phyloP scores from a whole-genome alignment of 2,797 vertebrate species.

The Parauchenoglanis ngamensis region DNA sequence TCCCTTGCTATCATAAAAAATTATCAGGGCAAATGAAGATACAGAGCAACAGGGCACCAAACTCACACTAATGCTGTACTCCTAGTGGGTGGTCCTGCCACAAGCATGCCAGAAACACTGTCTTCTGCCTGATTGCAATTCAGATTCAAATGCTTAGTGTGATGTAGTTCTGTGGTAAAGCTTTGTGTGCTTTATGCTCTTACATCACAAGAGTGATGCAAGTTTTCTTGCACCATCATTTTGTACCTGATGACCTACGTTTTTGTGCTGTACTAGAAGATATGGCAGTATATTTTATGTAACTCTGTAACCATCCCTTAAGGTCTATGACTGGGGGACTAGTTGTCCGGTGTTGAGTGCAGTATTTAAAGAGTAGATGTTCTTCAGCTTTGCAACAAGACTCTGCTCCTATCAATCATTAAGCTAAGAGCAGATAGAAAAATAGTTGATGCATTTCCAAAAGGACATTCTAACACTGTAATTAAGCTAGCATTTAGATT shows the following conservation, averaged over 20 bases:
- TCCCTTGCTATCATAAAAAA: constrained; percentile 78
- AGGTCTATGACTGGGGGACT: not conserved
- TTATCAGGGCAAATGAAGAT: constrained; percentile 67
- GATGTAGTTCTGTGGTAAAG: constrained; percentile 17
- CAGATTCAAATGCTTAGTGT: constrained; percentile 8
- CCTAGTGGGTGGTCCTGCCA: constrained; percentile 74
- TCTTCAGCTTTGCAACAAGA: not conserved
- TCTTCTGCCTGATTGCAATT: constrained; percentile 28
- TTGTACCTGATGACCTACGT: not conserved
- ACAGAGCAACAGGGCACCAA: constrained; percentile 62
- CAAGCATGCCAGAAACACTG: constrained; percentile 27
- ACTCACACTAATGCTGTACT: constrained; percentile 60
- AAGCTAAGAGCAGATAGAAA: constrained; percentile 42
- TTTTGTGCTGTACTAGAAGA: not conserved
- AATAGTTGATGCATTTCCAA: constrained; percentile 20
- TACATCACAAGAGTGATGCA: not conserved
- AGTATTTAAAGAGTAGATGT: constrained; percentile 11
- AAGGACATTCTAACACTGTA: not conserved
- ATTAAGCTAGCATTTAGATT: constrained; percentile 55
- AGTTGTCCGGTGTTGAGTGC: not conserved
- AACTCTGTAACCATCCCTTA: not conserved
- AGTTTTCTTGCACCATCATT: not conserved
- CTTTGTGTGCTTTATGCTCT: not conserved
- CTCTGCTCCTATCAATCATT: not conserved
- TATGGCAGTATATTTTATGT: not conserved